Evolutionary conservation across 2,797 vertebrate species (phyloP).

Genomic region (Eulemur coronatus): DNA sequence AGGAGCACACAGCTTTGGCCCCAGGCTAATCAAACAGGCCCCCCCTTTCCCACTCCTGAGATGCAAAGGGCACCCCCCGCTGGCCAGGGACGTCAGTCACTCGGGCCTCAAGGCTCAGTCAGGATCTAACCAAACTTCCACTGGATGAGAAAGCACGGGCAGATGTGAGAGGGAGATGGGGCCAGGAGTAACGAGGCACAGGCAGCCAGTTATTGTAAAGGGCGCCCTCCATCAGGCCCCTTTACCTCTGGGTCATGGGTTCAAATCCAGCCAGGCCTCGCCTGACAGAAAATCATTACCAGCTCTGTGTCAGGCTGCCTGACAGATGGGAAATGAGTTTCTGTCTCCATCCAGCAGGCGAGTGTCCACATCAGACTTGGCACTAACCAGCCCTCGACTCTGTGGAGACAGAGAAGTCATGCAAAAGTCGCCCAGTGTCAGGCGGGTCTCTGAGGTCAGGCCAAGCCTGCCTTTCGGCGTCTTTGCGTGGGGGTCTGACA

Average conservation of each 20-base stretch:
- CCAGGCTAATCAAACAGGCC: background rate
- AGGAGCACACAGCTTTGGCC: background rate
- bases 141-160: background rate
- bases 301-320: background rate
- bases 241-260: slow-evolving; percentile 69
- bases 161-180: background rate
- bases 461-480: background rate
- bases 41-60: background rate
- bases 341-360: slow-evolving; percentile 42
- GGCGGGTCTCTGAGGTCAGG: slow-evolving; percentile 6
- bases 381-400: background rate
- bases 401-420: background rate
- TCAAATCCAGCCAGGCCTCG: slow-evolving; percentile 60
- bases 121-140: background rate
- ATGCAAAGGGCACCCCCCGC: background rate
- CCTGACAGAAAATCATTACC: slow-evolving; percentile 77
- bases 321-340: slow-evolving; percentile 63
- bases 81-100: background rate
- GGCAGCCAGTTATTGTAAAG: background rate
- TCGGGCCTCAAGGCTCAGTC: background rate
- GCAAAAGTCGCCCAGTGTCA: background rate
- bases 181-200: background rate
- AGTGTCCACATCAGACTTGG: slow-evolving; percentile 53
- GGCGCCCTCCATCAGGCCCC: background rate
- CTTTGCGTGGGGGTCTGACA: background rate